Percentiles rank a stretch among this genome's conserved stretches.
Conservation (phyloP, 2,797 vertebrate species). For the Acanthornis magna region DNA sequence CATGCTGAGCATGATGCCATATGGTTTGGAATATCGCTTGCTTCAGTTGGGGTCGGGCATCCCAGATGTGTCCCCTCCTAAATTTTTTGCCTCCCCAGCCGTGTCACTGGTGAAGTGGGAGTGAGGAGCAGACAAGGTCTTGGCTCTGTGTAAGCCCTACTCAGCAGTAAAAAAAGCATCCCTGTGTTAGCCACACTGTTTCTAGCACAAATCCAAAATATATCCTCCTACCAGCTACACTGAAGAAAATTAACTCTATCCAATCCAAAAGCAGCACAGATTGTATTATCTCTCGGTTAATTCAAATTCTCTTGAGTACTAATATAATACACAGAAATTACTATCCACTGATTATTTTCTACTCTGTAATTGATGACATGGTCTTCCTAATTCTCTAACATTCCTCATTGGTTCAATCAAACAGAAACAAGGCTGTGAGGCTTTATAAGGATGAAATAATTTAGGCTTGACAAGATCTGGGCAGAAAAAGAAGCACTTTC, state of each 20-base stretch:
- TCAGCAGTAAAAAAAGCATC: background rate
- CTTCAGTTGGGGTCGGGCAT: background rate
- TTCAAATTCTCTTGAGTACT: background rate
- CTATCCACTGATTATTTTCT: background rate
- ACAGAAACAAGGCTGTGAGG: background rate
- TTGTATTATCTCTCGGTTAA: background rate
- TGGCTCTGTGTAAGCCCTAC: background rate
- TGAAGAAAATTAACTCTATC: background rate
- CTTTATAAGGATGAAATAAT: background rate
- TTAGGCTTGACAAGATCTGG: background rate
- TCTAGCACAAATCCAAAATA: background rate
- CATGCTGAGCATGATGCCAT: background rate
- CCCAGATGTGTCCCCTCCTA: background rate
- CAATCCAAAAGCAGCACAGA: background rate
- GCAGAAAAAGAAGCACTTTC: background rate
- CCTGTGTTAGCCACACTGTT: background rate
- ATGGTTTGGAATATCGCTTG: background rate
- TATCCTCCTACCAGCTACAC: fast-evolving
- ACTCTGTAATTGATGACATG: background rate
- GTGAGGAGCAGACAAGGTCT: background rate
- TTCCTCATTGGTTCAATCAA: background rate
- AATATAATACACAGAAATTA: background rate
- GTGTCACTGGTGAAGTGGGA: background rate
- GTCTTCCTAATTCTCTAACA: background rate
- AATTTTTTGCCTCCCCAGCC: background rate